Evolutionary conservation across 2,888 invertebrate genomes (phyloP), one percentile per base, ranked within the genome.

Genomic region (Anticlea derivata): DNA sequence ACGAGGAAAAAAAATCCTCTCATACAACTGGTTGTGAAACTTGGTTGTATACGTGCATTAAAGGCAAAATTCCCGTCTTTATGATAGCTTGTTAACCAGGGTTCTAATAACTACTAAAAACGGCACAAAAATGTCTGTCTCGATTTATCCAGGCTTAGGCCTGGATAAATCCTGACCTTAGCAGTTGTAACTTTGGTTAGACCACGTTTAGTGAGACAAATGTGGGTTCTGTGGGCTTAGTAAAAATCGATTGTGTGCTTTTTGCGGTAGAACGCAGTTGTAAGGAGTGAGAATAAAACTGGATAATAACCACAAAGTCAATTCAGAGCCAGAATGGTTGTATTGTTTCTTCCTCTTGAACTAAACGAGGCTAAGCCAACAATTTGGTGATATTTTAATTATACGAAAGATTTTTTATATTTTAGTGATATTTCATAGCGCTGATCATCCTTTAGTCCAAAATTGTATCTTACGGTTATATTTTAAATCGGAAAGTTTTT

Each of bases 181-280:
- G n/a, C n/a, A n/a, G n/a, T n/a, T n/a, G n/a, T n/a, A n/a, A n/a
- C n/a, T n/a, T n/a, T n/a, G n/a, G n/a, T n/a, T n/a, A n/a, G n/a
- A n/a, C n/a, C n/a, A n/a, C n/a, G n/a, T n/a, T n/a, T n/a, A n/a
- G n/a, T n/a, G n/a, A n/a, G n/a, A n/a, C n/a, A n/a, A n/a, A n/a
- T n/a, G n/a, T 17, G 2, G 17, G 17, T 17, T 3, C 17, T 3
- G 17, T 17, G 4, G 17, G 4, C 4, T 17, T 17, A 26, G 24
- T 40, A 23, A 29, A 39, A 45, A 66, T 50, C 58, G 61, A 67
- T 55, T 54, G 68, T 69, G 68, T 73, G 68, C 70, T 73, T 71
- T 69, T 68, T 71, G 70, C 58, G 35, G 46, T 55, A 35, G 22
- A 35, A 38, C 30, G 38, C 26, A 10, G 12, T 24, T 10, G 7